These are phyloP conservation scores for Aurelia sp. DNA, from an alignment of 30 jellyfish, hydroid and myxozoan genomes.

Conservation along the genomic window DNA sequence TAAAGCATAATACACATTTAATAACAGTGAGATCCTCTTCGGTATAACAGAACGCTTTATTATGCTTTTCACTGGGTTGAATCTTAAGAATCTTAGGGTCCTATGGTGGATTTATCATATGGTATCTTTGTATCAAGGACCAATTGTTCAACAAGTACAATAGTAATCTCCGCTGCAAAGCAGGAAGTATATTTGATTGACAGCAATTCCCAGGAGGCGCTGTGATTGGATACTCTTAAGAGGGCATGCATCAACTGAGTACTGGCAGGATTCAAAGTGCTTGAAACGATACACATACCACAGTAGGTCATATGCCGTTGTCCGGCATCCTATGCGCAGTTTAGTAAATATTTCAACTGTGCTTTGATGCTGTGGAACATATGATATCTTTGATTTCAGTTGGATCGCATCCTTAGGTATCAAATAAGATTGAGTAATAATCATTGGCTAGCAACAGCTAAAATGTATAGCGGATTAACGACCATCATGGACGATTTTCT, in stretches of 20 bases:
- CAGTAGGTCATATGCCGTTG: neutral
- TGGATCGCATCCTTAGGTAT: no score
- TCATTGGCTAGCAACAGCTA: no score
- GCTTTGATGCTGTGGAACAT: neutral
- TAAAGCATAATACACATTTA: no score
- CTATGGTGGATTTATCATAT: neutral
- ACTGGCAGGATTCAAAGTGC: neutral
- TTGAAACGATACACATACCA: neutral
- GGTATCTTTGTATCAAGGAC: slow-evolving; percentile 1
- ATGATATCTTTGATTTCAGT: neutral
- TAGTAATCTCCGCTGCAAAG: neutral
- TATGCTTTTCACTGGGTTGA: neutral
- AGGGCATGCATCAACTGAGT: slow-evolving; percentile 15
- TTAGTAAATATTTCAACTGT: neutral
- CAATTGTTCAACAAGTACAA: neutral
- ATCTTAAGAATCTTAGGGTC: neutral
- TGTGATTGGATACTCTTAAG: slow-evolving; percentile 8
- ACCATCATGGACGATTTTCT: no score
- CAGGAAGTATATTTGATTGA: slow-evolving; percentile 10
- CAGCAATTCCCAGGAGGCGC: slow-evolving; percentile 12
- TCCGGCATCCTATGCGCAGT: slow-evolving; percentile 14
- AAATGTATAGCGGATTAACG: no score
- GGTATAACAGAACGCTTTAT: neutral
- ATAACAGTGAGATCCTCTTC: neutral
- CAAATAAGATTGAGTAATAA: no score